Conservation (phyloP, 2,888 invertebrate species). For the Eustalomyia histrio region DNA sequence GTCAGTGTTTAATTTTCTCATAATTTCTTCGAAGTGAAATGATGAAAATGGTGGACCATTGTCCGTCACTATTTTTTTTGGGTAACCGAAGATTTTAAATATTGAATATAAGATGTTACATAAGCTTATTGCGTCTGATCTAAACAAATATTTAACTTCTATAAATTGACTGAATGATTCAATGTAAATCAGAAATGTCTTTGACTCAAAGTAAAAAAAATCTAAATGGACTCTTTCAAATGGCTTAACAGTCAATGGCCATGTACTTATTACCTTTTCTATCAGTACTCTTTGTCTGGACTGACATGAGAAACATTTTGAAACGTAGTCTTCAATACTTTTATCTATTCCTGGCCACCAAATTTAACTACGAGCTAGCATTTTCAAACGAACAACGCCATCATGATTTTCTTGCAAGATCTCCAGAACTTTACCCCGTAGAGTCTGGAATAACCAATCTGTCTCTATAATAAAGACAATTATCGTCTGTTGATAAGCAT, state of each 20-base stretch:
- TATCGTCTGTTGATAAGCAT: slow-evolving; percentile 17
- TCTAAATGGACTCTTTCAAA: slow-evolving; percentile 59
- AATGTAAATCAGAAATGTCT: too few species aligned
- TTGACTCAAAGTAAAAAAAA: slow-evolving; percentile 41
- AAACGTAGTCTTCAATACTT: slow-evolving; percentile 23
- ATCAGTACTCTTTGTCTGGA: slow-evolving; percentile 13
- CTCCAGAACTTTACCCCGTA: slow-evolving; percentile 5
- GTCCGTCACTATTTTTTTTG: slow-evolving; percentile 46
- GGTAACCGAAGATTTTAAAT: slow-evolving; percentile 50
- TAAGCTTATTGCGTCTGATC: slow-evolving; percentile 14
- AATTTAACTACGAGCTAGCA: slow-evolving; percentile 17
- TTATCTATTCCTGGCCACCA: slow-evolving; percentile 30
- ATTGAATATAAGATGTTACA: slow-evolving; percentile 25
- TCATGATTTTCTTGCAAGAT: slow-evolving; percentile 22
- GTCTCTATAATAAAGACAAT: slow-evolving; percentile 27
- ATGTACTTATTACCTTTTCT: slow-evolving; percentile 5
- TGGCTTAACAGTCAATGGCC: slow-evolving; percentile 9
- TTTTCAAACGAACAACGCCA: slow-evolving; percentile 16
- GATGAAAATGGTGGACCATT: slow-evolving; percentile 55
- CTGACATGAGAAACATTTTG: slow-evolving; percentile 24
- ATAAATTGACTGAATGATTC: slow-evolving; percentile 26
- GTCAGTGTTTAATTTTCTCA: slow-evolving; percentile 38
- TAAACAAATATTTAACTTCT: slow-evolving; percentile 28
- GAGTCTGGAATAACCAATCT: slow-evolving; percentile 20
- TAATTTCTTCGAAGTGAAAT: slow-evolving; percentile 24